phyloP scores from a whole-genome alignment of 1,140 invertebrate genomes.

The Hyles euphorbiae region DNA sequence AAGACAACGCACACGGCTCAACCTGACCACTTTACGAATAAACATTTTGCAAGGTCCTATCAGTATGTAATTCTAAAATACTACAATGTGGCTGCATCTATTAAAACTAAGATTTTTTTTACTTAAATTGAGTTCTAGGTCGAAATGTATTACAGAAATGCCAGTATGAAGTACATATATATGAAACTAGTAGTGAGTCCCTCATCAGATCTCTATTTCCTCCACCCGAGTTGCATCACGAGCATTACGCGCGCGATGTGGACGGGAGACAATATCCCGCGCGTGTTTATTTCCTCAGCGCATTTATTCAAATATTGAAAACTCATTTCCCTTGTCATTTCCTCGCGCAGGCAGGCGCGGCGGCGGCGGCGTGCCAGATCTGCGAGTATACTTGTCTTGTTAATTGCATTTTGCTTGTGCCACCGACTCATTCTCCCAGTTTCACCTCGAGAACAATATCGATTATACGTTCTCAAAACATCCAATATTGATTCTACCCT shows the following conservation, averaged over 20 bases:
- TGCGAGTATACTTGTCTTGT: constrained; percentile 9
- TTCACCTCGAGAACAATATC: constrained; percentile 4
- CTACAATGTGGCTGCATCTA: too few species aligned
- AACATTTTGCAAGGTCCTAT: too few species aligned
- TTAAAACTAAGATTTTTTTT: too few species aligned
- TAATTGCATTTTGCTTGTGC: constrained; percentile 47
- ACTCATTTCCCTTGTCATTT: constrained; percentile 67
- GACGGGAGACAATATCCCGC: constrained; percentile 57
- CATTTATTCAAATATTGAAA: constrained; percentile 69
- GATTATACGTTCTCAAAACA: background rate
- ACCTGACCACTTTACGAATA: too few species aligned
- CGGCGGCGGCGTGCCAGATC: constrained; percentile 11
- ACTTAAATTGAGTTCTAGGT: too few species aligned
- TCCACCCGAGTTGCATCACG: constrained; percentile 13
- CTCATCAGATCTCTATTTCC: constrained; percentile 10
- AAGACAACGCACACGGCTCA: background rate
- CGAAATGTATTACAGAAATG: too few species aligned
- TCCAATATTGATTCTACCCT: background rate
- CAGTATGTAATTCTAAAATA: too few species aligned
- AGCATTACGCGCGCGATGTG: constrained; percentile 25
- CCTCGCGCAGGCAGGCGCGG: constrained; percentile 24
- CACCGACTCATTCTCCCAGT: constrained; percentile 22
- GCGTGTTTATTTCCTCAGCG: constrained; percentile 62
- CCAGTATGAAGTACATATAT: too few species aligned
- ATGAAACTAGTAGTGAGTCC: too few species aligned